Percentiles rank a stretch among this genome's conserved stretches.
phyloP scores from a whole-genome alignment of 2,797 vertebrate genomes.

The Danio kyathit region DNA sequence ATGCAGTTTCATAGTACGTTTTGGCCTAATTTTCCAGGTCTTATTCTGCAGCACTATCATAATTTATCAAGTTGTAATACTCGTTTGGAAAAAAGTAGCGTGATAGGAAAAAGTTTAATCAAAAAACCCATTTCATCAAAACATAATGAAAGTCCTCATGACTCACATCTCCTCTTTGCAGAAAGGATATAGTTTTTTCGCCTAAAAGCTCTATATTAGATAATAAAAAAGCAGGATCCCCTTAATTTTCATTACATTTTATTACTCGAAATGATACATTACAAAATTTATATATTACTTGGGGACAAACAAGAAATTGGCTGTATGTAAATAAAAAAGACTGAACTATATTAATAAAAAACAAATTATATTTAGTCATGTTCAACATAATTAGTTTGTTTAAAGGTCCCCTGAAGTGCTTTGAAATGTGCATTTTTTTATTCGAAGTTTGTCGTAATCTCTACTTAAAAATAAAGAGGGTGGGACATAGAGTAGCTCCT shows the following conservation, averaged over 20 bases:
- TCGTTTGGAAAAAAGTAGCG: background rate
- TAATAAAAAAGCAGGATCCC: background rate
- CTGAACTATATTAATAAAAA: no score
- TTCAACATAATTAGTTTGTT: no score
- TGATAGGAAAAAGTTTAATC: background rate
- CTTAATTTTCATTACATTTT: background rate
- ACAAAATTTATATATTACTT: background rate
- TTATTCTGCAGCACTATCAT: background rate
- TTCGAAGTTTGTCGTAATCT: no score
- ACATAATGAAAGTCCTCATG: slow-evolving; percentile 3
- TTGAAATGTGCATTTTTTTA: no score
- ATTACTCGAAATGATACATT: background rate
- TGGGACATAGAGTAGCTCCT: no score
- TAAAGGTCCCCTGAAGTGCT: no score
- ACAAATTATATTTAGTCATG: no score
- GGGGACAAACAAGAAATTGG: background rate
- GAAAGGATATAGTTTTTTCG: background rate
- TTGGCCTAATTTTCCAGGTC: background rate
- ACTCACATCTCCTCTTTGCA: background rate
- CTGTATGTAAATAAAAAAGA: no score
- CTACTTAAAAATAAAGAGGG: no score
- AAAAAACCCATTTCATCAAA: background rate
- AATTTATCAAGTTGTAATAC: background rate
- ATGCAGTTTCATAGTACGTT: background rate
- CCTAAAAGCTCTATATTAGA: background rate